Conservation (phyloP, 2,888 invertebrate species). For the Trissolcus brochymenae region DNA sequence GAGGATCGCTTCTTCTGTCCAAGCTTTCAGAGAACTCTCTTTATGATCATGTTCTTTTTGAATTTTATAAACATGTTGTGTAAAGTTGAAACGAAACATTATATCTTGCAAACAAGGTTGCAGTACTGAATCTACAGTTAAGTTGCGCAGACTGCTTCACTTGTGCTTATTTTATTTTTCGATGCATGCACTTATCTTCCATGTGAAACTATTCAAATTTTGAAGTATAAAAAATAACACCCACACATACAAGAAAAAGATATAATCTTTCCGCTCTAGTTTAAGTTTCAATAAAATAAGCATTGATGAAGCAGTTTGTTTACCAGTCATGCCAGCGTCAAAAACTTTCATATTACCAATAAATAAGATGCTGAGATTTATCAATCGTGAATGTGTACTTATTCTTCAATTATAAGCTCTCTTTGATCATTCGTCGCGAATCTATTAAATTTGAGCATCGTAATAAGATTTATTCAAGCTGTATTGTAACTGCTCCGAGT, state of each 20-base stretch:
- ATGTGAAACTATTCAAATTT: conserved; percentile 8
- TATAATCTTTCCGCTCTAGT: conserved; percentile 6
- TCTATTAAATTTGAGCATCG: conserved; percentile 8
- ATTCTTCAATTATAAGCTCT: conserved; percentile 29
- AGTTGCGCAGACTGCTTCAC: conserved; percentile 36
- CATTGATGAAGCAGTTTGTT: conserved; percentile 39
- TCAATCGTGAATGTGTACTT: conserved; percentile 25
- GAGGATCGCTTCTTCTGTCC: conserved; percentile 39
- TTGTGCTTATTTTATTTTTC: conserved; percentile 27
- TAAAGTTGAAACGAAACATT: conserved; percentile 16
- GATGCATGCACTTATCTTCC: conserved; percentile 1
- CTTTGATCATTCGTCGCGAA: conserved; percentile 4
- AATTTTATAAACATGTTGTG: conserved; percentile 23
- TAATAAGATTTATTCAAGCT: conserved; percentile 5
- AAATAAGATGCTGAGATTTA: conserved; percentile 12
- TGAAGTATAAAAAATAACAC: background rate
- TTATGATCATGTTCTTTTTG: conserved; percentile 19
- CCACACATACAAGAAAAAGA: background rate
- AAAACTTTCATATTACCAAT: conserved; percentile 11
- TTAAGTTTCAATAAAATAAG: conserved; percentile 20
- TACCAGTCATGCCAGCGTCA: conserved; percentile 7
- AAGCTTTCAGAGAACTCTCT: conserved; percentile 26
- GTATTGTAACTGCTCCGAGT: background rate
- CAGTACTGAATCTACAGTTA: conserved; percentile 31
- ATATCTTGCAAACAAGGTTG: conserved; percentile 35